A percentile compares a stretch with the other conserved stretches of the same genome.
Conservation (phyloP, 2,888 invertebrate genomes). For the Parascotia fuliginaria region DNA sequence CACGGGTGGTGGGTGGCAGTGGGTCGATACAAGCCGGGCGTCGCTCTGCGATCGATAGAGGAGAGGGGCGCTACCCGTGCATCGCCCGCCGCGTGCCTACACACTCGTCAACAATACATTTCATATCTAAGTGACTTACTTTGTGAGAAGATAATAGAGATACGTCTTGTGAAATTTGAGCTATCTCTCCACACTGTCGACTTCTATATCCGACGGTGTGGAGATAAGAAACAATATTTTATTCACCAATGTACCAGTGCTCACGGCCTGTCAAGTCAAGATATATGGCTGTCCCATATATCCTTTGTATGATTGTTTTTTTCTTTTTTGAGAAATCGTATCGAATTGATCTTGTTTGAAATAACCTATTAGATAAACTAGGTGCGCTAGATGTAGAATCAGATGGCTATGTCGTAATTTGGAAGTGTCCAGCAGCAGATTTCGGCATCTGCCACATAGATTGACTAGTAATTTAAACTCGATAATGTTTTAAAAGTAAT, state of each 20-base stretch:
- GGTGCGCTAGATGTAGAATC: no score
- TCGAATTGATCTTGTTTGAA: no score
- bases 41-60: conserved; percentile 75
- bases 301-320: no score
- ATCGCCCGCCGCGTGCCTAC: conserved; percentile 64
- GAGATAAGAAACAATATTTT: conserved; percentile 8
- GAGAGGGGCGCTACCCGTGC: conserved; percentile 63
- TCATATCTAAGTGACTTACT: conserved; percentile 51
- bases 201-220: not conserved
- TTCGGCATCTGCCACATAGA: no score
- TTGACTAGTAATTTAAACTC: no score
- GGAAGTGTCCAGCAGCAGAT: no score
- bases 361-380: no score
- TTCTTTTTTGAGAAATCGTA: no score
- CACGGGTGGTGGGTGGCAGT: conserved; percentile 63
- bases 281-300: not conserved
- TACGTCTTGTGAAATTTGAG: conserved; percentile 26
- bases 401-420: no score
- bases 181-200: no score
- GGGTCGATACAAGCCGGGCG: conserved; percentile 78
- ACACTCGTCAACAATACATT: conserved; percentile 61
- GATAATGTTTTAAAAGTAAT: no score
- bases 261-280: not conserved
- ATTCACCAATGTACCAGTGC: not conserved
- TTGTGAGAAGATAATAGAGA: conserved; percentile 46